phyloP scores from a whole-genome alignment of 2,113 vertebrate genomes.

The Gobius niger region DNA sequence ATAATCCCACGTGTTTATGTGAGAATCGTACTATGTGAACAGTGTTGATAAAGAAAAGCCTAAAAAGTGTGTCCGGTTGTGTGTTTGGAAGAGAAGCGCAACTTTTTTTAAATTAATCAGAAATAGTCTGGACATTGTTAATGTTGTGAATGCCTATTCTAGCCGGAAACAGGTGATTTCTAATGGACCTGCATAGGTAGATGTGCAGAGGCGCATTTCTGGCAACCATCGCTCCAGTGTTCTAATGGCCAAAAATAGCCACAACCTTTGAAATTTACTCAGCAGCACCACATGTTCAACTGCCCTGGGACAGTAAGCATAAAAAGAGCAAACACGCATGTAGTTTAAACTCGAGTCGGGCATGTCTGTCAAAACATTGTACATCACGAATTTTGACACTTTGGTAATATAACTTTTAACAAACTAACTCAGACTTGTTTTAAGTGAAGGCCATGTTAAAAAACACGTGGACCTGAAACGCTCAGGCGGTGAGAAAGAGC shows the following conservation, averaged over 20 bases:
- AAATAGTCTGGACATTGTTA: too few species aligned
- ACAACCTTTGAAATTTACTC: constrained; percentile 21
- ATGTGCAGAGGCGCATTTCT: too few species aligned
- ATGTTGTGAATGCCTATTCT: too few species aligned
- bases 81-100: too few species aligned
- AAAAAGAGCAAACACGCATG: neutral
- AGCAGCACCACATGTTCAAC: neutral
- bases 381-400: neutral
- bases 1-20: too few species aligned
- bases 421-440: neutral
- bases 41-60: too few species aligned
- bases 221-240: too few species aligned
- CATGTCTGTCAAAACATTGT: neutral
- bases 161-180: too few species aligned
- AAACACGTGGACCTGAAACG: neutral
- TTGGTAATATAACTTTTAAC: neutral
- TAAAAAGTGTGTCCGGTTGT: too few species aligned
- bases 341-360: neutral
- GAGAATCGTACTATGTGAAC: too few species aligned
- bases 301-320: constrained; percentile 7
- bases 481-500: neutral
- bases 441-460: neutral
- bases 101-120: too few species aligned
- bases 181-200: too few species aligned
- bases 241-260: constrained; percentile 17